Conservation (phyloP, 2,113 vertebrate genomes). For the Hucho hucho region DNA sequence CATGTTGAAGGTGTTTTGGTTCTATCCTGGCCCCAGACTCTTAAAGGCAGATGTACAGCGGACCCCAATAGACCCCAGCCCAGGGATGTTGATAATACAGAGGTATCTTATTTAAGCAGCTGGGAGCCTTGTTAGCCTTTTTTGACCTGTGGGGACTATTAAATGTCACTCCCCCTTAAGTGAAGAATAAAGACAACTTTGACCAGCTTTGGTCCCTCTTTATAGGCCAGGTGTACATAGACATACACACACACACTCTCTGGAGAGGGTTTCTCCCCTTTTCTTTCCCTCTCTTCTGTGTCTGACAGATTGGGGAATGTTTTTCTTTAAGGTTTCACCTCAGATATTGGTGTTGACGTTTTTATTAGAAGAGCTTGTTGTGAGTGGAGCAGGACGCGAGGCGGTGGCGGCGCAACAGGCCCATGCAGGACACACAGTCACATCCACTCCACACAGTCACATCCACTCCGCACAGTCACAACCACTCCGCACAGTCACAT, state of each 20-base stretch:
- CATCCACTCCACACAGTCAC: too few relatives aligned
- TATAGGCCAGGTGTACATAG: constrained; percentile 67
- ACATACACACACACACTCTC: constrained; percentile 12
- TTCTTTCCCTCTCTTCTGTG: background rate
- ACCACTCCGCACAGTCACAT: too few relatives aligned
- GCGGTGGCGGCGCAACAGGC: constrained; percentile 7
- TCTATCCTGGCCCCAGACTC: background rate
- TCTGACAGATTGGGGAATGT: constrained; percentile 28
- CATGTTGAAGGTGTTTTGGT: too few relatives aligned
- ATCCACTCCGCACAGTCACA: too few relatives aligned
- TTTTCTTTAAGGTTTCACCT: constrained; percentile 56
- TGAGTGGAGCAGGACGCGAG: constrained; percentile 5
- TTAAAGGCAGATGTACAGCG: background rate
- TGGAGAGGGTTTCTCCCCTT: background rate
- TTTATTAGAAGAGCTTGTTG: constrained; percentile 61
- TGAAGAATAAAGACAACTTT: constrained; percentile 77
- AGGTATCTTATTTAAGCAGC: constrained; percentile 59
- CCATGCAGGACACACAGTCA: constrained; percentile 9
- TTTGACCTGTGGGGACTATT: constrained; percentile 77
- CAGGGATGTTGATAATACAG: constrained; percentile 46
- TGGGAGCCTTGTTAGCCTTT: constrained; percentile 71
- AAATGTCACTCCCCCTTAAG: constrained; percentile 77
- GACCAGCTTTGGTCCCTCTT: constrained; percentile 66
- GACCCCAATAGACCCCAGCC: background rate
- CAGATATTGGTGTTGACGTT: constrained; percentile 57